A percentile compares a stretch with the other conserved stretches of the same genome.
Evolutionary conservation across 2,797 vertebrate genomes (phyloP).

Genomic region (Pantherophis vulpinus): DNA sequence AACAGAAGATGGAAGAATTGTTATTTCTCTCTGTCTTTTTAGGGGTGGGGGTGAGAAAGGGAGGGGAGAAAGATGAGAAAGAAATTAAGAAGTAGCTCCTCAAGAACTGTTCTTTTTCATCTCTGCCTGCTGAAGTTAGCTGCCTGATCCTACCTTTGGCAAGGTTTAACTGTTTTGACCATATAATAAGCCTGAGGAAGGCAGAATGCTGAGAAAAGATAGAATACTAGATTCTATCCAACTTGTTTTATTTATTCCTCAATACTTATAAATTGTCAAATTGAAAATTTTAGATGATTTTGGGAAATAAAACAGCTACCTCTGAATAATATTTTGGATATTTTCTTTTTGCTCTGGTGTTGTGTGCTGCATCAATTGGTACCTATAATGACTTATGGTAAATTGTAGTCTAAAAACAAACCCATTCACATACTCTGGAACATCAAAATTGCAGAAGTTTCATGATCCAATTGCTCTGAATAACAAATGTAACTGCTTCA

Average conservation of each 20-base stretch:
- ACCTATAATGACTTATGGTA: conserved; percentile 2
- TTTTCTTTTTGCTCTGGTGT: not conserved
- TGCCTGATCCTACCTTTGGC: not conserved
- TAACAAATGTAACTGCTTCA: conserved; percentile 29
- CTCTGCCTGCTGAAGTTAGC: not conserved
- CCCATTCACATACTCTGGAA: conserved; percentile 6
- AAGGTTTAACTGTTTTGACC: not conserved
- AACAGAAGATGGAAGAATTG: not conserved
- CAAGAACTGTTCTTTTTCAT: not conserved
- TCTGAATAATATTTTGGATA: not conserved
- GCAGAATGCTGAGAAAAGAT: not conserved
- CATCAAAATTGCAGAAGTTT: conserved; percentile 36
- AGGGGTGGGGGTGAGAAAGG: not conserved
- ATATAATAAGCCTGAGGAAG: not conserved
- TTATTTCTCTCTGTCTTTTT: not conserved
- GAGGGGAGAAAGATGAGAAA: too few relatives aligned
- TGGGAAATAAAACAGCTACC: not conserved
- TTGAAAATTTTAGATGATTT: not conserved
- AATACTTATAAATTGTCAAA: not conserved
- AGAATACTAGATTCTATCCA: not conserved
- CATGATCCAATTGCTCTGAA: conserved; percentile 23
- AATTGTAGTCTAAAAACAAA: conserved; percentile 21
- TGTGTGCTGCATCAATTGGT: not conserved
- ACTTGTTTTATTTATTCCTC: not conserved
- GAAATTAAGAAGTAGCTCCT: not conserved